Conservation (phyloP, 2,113 vertebrate species). For the Egretta garzetta region DNA sequence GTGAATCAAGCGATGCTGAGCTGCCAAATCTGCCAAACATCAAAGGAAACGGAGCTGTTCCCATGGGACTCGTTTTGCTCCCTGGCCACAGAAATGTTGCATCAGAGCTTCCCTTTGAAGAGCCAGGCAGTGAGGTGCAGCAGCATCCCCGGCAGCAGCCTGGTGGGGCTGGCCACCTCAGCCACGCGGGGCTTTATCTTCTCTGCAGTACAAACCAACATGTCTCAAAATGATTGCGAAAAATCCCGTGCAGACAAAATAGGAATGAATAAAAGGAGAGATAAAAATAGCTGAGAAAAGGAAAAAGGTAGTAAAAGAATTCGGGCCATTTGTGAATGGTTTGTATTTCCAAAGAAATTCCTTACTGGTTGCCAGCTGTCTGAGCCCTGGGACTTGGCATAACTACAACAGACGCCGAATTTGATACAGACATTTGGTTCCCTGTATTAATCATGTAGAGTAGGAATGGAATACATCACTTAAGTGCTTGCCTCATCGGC, state of each 20-base stretch:
- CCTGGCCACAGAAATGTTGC: conserved; percentile 32
- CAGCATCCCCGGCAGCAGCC: not conserved
- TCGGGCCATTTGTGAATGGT: conserved; percentile 1
- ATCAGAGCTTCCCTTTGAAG: conserved; percentile 29
- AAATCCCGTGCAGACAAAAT: conserved; percentile 8
- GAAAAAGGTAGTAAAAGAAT: conserved; percentile 4
- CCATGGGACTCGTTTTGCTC: conserved; percentile 20
- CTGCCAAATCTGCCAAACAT: conserved; percentile 48
- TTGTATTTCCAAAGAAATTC: conserved; percentile 43
- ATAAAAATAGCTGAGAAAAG: not conserved
- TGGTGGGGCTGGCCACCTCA: too few species aligned
- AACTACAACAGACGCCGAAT: conserved; percentile 65
- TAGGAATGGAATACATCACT: conserved; percentile 52
- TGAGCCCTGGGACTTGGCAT: conserved; percentile 63
- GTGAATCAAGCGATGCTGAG: conserved; percentile 34
- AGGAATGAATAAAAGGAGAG: not conserved
- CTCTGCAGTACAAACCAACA: not conserved
- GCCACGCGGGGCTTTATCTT: not conserved
- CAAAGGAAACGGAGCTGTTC: conserved; percentile 47
- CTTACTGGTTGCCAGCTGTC: conserved; percentile 57
- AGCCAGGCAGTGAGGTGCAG: not conserved
- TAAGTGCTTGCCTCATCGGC: conserved; percentile 12
- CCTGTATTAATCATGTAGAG: conserved; percentile 67
- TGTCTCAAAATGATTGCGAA: not conserved
- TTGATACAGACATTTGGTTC: conserved; percentile 73